A percentile compares a stretch with the other conserved stretches of the same genome.
These are phyloP conservation scores for Xenops minutus DNA, from an alignment of 2,797 vertebrate genomes.

Conservation along the genomic window DNA sequence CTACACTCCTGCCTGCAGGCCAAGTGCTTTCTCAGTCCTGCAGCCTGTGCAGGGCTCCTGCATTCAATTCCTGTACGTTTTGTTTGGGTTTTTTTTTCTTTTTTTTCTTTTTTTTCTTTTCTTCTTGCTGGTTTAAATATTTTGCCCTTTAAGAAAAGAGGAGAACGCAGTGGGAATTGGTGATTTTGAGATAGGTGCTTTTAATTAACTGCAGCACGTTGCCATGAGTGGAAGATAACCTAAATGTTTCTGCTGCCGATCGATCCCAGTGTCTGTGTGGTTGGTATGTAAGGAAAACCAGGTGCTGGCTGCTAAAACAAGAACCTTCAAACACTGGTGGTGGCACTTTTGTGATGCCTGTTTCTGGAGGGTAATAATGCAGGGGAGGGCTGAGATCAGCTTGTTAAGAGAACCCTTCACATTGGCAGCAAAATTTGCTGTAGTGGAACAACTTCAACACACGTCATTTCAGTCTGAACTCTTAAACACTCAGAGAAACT, in stretches of 20 bases:
- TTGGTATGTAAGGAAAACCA: not conserved
- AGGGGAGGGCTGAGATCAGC: not conserved
- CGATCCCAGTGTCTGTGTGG: not conserved
- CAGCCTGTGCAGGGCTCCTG: slow-evolving; percentile 46
- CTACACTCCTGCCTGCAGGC: slow-evolving; percentile 68
- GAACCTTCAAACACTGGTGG: not conserved
- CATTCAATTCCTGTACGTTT: slow-evolving; percentile 50
- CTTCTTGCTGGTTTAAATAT: slow-evolving; percentile 19
- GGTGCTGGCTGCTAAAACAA: not conserved
- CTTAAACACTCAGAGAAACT: not conserved
- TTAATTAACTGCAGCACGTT: not conserved
- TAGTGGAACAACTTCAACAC: not conserved
- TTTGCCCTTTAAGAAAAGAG: not conserved
- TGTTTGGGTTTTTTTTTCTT: not conserved
- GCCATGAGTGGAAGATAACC: not conserved
- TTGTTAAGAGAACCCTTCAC: not conserved
- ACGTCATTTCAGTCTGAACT: not conserved
- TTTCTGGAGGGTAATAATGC: not conserved
- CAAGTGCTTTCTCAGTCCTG: slow-evolving; percentile 55
- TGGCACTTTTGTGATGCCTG: not conserved
- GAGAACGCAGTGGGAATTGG: not conserved
- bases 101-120: not conserved
- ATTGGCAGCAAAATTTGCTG: not conserved
- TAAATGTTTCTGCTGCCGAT: not conserved
- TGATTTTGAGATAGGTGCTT: not conserved